Conservation (phyloP, 1,140 invertebrate genomes). For the Mya arenaria region DNA sequence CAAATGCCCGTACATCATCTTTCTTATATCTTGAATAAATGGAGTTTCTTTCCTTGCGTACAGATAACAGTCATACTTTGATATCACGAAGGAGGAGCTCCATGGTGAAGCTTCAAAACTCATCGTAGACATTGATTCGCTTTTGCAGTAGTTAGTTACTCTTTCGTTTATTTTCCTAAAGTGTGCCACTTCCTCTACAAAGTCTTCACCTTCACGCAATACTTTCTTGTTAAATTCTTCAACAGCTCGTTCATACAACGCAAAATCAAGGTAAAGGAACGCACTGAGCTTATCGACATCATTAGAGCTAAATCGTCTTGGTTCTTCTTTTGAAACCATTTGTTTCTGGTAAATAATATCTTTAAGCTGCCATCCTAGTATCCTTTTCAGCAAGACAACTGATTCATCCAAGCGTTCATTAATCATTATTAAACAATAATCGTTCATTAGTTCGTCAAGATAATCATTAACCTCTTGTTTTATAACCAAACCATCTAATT, state of each 20-base stretch:
- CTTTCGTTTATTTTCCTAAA: conserved; percentile 39
- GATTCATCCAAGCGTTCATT: conserved; percentile 83
- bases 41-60: conserved; percentile 16
- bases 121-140: background rate
- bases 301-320: background rate
- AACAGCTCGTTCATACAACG: conserved; percentile 51
- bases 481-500: conserved; percentile 27
- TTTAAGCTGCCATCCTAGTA: conserved; percentile 82
- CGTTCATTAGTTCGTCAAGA: background rate
- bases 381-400: conserved; percentile 80
- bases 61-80: conserved; percentile 14
- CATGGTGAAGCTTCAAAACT: conserved; percentile 5
- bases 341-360: conserved; percentile 74
- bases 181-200: conserved; percentile 46
- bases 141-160: conserved; percentile 48
- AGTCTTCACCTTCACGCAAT: conserved; percentile 32
- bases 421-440: conserved; percentile 83
- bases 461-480: conserved; percentile 28
- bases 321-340: conserved; percentile 19
- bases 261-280: conserved; percentile 54
- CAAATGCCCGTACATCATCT: conserved; percentile 30
- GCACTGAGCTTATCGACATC: conserved; percentile 17
- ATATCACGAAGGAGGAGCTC: conserved; percentile 20
- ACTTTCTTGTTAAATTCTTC: conserved; percentile 46
- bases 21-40: conserved; percentile 34